These are phyloP conservation scores for Abrostola tripartita DNA, from an alignment of 2,888 invertebrate species.

Conservation along the genomic window DNA sequence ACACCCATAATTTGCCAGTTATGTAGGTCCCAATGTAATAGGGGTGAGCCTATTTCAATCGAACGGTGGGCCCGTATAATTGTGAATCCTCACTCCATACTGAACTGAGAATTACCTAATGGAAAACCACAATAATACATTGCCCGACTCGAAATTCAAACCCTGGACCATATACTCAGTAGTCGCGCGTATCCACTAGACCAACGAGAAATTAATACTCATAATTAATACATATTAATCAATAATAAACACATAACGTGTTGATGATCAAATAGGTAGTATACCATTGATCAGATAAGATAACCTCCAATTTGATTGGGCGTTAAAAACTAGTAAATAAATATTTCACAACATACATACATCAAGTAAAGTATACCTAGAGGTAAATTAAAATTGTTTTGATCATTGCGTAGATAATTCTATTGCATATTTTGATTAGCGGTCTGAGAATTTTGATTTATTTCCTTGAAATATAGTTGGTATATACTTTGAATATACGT, in stretches of 20 bases:
- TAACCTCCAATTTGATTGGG: conserved; percentile 50
- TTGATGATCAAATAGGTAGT: conserved; percentile 53
- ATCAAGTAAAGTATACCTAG: conserved; percentile 16
- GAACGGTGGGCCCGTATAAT: too few relatives aligned
- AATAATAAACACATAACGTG: conserved; percentile 18
- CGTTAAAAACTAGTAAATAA: conserved; percentile 43
- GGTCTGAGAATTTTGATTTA: conserved; percentile 37
- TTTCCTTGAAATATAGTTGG: conserved; percentile 22
- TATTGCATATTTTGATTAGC: conserved; percentile 40
- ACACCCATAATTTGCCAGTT: too few relatives aligned
- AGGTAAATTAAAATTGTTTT: conserved; percentile 40
- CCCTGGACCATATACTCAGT: too few relatives aligned
- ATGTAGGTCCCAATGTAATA: too few relatives aligned
- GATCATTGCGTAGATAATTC: conserved; percentile 49
- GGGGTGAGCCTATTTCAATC: too few relatives aligned
- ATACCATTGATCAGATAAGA: conserved; percentile 43
- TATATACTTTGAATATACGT: neutral
- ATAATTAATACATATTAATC: conserved; percentile 35
- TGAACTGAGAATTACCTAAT: too few relatives aligned
- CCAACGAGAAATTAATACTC: neutral
- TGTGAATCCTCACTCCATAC: too few relatives aligned
- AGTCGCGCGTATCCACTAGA: too few relatives aligned
- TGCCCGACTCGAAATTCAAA: too few relatives aligned
- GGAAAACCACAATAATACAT: too few relatives aligned
- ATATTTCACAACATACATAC: conserved; percentile 40